Evolutionary conservation across 1,140 invertebrate genomes (phyloP).

Genomic region (Cyclargus thomasi): DNA sequence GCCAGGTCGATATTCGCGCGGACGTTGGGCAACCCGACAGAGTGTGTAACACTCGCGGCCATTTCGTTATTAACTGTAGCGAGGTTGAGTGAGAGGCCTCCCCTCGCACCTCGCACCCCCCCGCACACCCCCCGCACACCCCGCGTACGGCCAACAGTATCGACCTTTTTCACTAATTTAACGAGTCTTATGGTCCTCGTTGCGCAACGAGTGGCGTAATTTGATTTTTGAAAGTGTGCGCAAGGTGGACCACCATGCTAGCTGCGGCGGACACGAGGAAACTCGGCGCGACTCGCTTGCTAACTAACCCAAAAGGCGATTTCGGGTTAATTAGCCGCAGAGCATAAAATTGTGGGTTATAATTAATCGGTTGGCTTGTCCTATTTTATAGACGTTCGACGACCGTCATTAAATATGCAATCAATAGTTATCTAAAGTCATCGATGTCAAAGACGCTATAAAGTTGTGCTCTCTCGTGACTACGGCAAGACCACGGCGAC

Average conservation of each 20-base stretch:
- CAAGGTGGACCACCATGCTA: background rate
- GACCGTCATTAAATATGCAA: background rate
- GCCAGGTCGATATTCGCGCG: background rate
- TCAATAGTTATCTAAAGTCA: background rate
- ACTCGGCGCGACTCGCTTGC: too few species aligned
- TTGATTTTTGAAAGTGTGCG: slow-evolving; percentile 9
- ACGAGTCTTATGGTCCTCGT: slow-evolving; percentile 1
- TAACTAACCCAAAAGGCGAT: too few species aligned
- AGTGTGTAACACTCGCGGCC: background rate
- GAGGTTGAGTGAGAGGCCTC: slow-evolving; percentile 10
- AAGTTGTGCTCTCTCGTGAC: background rate
- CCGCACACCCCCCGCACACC: too few species aligned
- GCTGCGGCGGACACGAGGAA: background rate
- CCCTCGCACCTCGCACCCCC: too few species aligned
- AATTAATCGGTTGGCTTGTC: too few species aligned
- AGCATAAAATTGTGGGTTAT: too few species aligned
- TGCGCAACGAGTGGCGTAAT: slow-evolving; percentile 5
- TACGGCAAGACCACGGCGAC: background rate
- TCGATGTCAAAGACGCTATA: slow-evolving; percentile 2
- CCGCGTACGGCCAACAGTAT: background rate
- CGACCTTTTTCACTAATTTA: slow-evolving; percentile 10
- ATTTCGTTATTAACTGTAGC: slow-evolving; percentile 4
- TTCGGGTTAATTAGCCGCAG: too few species aligned
- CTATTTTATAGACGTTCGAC: background rate
- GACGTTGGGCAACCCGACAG: background rate